These are phyloP conservation scores for Hyles euphorbiae DNA, from an alignment of 1,140 invertebrate genomes.

Conservation along the genomic window DNA sequence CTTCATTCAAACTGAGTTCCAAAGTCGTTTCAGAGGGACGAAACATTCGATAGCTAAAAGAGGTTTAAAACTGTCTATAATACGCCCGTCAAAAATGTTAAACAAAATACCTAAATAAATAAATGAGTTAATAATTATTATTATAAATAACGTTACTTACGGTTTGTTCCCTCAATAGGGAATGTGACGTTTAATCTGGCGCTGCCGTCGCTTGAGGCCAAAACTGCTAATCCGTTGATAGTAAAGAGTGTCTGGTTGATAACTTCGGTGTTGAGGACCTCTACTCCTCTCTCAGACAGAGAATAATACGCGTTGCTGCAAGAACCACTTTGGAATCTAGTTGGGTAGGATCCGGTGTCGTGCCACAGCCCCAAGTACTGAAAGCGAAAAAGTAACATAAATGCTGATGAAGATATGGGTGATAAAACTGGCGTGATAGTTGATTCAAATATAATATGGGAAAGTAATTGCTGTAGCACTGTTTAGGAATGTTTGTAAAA, in stretches of 20 bases:
- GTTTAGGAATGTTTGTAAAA: no score
- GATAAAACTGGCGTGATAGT: neutral
- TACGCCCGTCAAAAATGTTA: no score
- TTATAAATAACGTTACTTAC: constrained; percentile 12
- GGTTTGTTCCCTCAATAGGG: constrained; percentile 14
- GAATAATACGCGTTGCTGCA: constrained; percentile 45
- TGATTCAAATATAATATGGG: constrained; percentile 5
- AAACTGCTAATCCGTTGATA: constrained; percentile 32
- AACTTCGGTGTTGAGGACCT: constrained; percentile 53
- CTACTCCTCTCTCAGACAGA: constrained; percentile 22
- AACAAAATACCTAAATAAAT: neutral
- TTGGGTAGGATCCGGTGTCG: constrained; percentile 45
- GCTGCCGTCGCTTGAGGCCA: constrained; percentile 15
- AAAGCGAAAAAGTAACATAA: constrained; percentile 8
- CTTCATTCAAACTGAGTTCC: no score
- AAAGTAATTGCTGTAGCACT: neutral
- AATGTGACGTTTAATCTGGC: constrained; percentile 20
- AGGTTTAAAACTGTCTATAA: no score
- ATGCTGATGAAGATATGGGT: neutral
- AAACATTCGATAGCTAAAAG: no score
- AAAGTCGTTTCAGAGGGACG: no score
- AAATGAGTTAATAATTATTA: neutral
- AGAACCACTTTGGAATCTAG: constrained; percentile 34
- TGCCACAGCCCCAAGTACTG: constrained; percentile 59
- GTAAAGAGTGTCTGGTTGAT: constrained; percentile 32